phyloP scores from a whole-genome alignment of 2,797 vertebrate genomes.

The Sciaenops ocellatus region DNA sequence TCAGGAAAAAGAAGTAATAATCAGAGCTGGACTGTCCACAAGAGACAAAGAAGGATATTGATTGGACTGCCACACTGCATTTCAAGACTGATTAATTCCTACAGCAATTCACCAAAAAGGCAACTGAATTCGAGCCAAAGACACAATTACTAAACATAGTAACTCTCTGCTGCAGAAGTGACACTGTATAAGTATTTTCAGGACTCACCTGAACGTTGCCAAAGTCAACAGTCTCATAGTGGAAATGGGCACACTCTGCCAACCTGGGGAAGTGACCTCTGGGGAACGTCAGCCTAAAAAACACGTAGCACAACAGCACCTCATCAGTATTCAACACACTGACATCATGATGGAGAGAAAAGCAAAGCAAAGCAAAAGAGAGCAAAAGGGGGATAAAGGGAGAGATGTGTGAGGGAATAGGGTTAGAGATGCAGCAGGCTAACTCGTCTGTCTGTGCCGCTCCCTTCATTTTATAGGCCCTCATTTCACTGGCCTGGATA shows the following conservation, averaged over 20 bases:
- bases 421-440: constrained; percentile 42
- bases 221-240: constrained; percentile 98
- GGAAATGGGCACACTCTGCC: constrained; percentile 99
- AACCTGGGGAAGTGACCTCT: constrained; percentile 98
- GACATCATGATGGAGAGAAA: constrained; percentile 54
- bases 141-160: constrained; percentile 49
- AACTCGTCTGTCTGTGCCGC: constrained; percentile 39
- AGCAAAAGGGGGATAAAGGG: constrained; percentile 21
- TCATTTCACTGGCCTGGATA: constrained; percentile 79
- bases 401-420: constrained; percentile 31
- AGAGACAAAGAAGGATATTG: constrained; percentile 26
- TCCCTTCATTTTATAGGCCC: constrained; percentile 57
- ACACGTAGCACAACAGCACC: constrained; percentile 61
- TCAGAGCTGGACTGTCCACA: background rate
- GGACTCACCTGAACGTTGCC: constrained; percentile 93
- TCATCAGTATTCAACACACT: constrained; percentile 74
- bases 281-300: constrained; percentile 93
- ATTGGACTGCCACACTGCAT: constrained; percentile 25
- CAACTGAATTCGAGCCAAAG: constrained; percentile 52
- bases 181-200: constrained; percentile 24
- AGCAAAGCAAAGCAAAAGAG: constrained; percentile 29
- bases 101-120: constrained; percentile 37
- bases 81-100: constrained; percentile 45
- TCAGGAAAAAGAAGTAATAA: constrained; percentile 10
- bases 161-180: constrained; percentile 14